Conservation (phyloP, 2,888 invertebrate species). For the Acleris holmiana region DNA sequence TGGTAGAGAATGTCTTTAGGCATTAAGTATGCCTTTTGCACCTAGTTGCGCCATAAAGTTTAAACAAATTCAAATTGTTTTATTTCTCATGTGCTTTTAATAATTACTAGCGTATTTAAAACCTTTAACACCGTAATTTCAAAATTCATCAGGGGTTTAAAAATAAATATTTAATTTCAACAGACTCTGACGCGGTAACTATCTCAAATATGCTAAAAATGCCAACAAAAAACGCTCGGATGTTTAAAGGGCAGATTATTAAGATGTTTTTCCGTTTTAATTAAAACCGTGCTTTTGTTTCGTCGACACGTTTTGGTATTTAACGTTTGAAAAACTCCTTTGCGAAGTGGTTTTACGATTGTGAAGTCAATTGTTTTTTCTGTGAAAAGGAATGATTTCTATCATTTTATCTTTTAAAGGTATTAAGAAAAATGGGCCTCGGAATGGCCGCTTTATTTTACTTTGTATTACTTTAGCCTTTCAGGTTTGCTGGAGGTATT, state of each 20-base stretch:
- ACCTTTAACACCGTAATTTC: too few species aligned
- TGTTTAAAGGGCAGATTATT: slow-evolving; percentile 3
- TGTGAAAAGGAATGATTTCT: neutral
- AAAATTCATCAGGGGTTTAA: neutral
- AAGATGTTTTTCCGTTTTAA: slow-evolving; percentile 8
- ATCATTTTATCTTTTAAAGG: neutral
- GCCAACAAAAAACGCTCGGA: neutral
- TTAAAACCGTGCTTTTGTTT: slow-evolving; percentile 7
- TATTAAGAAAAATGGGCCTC: neutral
- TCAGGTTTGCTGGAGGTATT: too few species aligned
- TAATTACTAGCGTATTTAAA: too few species aligned
- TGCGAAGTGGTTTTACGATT: slow-evolving; percentile 9
- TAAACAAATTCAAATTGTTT: too few species aligned
- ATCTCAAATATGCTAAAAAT: slow-evolving; percentile 10
- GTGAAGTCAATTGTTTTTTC: neutral
- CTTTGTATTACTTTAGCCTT: neutral
- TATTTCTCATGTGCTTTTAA: too few species aligned
- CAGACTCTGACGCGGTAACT: neutral
- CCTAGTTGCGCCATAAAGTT: too few species aligned
- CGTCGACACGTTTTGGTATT: slow-evolving; percentile 2
- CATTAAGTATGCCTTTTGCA: too few species aligned
- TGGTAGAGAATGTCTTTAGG: too few species aligned
- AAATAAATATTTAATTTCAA: slow-evolving; percentile 1
- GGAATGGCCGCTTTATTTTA: neutral
- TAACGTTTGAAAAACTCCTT: slow-evolving; percentile 13